Base-by-base conservation (phyloP, 1,140 invertebrate genomes). In the Helicoverpa armigera region DNA sequence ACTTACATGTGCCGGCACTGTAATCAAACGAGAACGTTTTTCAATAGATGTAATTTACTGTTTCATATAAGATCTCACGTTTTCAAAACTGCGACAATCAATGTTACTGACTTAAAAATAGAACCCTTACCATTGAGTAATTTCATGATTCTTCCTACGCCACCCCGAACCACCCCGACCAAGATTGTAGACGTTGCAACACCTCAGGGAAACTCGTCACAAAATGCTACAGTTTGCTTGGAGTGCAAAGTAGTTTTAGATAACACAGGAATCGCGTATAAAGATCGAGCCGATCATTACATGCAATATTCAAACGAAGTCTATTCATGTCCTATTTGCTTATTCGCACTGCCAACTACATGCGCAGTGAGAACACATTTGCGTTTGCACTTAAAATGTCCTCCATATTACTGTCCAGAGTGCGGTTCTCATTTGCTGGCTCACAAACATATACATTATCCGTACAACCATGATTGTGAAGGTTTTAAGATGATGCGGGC, bases 371-470 rank as follows among this genome's bases (percentile, higher is more conserved):
- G 85, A 85, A 91, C 95, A 29, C 96, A 96, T 86, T 72, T 93
- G 67, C 90, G 95, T 53, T 85, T 96, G 35, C 96, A 96, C 87
- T 85, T 91, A 14, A 92, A 89, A 79, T 76, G 70, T 35, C 83
- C 92, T n/a, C 95, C 95, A 29, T 95, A 84, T 87, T 92, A 92
- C 69, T 96, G 95, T 81, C 95, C 95, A 4, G 95, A 96, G 87
- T 96, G 96, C 90, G 96, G 95, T 0, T 85, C 89, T 31, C 58
- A 88, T 51, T 43, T 43, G 35, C 92, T 96, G 78, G 50, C 85
- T 48, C 86, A 83, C 23, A 92, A 85, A 75, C 82, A 69, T 67
- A 69, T 89, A 58, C 79, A 80, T 16, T 90, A 92, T 75, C 91
- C 95, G 48, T 91, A 89, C 78, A 87, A 85, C 50, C 96, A 96